Conservation (phyloP, 2,113 vertebrate species). For the Pseudopodoces humilis region DNA sequence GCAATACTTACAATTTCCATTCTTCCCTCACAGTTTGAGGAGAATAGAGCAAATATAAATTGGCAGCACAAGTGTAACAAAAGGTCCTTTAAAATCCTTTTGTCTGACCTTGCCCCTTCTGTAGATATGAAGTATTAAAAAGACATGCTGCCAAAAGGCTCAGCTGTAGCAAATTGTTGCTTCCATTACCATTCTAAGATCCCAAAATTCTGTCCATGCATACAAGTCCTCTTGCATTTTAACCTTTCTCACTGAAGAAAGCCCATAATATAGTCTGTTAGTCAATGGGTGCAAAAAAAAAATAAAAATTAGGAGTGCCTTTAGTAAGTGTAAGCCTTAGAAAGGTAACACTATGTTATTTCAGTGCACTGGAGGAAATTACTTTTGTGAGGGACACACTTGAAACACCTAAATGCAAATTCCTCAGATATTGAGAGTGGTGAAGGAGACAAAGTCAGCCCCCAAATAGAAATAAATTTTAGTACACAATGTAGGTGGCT, state of each 20-base stretch:
- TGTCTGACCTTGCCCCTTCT: not conserved
- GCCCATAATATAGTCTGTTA: not conserved
- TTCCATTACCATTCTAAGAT: not conserved
- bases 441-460: not conserved
- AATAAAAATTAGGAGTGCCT: not conserved
- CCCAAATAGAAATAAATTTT: not conserved
- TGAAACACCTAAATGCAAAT: not conserved
- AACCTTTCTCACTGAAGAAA: not conserved
- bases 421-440: not conserved
- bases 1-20: not conserved
- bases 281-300: not conserved
- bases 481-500: not conserved
- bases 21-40: not conserved
- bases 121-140: not conserved
- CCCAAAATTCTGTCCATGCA: not conserved
- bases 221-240: not conserved
- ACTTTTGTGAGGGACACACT: not conserved
- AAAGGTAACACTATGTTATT: not conserved
- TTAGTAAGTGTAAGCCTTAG: not conserved
- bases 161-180: not conserved
- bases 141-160: not conserved
- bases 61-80: not conserved
- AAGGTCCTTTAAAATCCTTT: not conserved
- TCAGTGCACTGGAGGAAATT: not conserved
- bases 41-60: not conserved